Percentiles rank a stretch among this genome's conserved stretches.
These are phyloP conservation scores for Leptinotarsa undecemlineata DNA, from an alignment of 1,140 invertebrate genomes.

Conservation along the genomic window DNA sequence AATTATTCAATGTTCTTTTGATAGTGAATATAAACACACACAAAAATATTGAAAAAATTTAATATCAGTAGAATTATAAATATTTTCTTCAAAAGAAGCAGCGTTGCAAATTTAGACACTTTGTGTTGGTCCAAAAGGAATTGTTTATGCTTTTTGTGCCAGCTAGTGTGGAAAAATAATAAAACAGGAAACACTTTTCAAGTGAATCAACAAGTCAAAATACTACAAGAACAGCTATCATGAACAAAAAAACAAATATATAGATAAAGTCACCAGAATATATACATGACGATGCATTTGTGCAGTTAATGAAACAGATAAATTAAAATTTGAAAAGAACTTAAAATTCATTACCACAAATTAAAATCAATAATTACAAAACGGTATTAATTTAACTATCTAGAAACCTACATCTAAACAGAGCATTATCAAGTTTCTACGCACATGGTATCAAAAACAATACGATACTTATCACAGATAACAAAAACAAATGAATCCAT, in stretches of 20 bases:
- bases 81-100: conserved; percentile 26
- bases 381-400: neutral
- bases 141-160: neutral
- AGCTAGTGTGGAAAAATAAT: neutral
- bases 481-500: conserved; percentile 21
- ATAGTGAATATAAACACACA: too few species aligned
- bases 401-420: conserved; percentile 12
- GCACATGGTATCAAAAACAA: conserved; percentile 24
- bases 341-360: neutral
- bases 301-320: too few species aligned
- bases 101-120: conserved; percentile 25
- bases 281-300: too few species aligned
- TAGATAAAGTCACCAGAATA: too few species aligned
- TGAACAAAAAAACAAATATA: neutral
- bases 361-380: neutral
- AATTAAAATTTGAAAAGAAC: neutral
- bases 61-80: conserved; percentile 37
- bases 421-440: conserved; percentile 16
- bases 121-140: conserved; percentile 27
- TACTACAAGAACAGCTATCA: too few species aligned
- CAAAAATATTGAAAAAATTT: conserved; percentile 18
- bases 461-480: conserved; percentile 31
- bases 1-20: too few species aligned
- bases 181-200: neutral
- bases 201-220: too few species aligned